phyloP scores from a whole-genome alignment of 2,888 invertebrate species.

The Lordiphosa fenestrarum region DNA sequence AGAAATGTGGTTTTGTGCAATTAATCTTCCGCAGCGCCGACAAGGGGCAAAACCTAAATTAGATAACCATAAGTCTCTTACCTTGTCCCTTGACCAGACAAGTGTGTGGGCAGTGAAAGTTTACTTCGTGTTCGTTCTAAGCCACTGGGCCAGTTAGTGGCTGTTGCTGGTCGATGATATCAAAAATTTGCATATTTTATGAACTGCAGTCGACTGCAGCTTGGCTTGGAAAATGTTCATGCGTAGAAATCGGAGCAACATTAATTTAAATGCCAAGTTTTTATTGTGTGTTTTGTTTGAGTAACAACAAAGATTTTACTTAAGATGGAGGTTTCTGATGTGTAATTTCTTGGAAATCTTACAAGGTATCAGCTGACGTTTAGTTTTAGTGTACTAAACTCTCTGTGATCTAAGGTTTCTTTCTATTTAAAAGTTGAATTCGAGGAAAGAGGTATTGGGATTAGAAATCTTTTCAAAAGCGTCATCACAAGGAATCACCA shows the following conservation, averaged over 20 bases:
- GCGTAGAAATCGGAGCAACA: constrained; percentile 45
- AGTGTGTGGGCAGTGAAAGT: constrained; percentile 51
- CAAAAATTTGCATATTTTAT: constrained; percentile 52
- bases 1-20: constrained; percentile 44
- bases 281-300: neutral
- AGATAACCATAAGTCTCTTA: constrained; percentile 39
- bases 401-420: too few relatives aligned
- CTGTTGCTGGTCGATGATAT: constrained; percentile 4
- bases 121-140: constrained; percentile 50
- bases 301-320: too few relatives aligned
- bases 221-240: constrained; percentile 19
- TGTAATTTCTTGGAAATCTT: too few relatives aligned
- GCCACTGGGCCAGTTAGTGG: constrained; percentile 37
- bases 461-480: too few relatives aligned
- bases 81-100: constrained; percentile 3
- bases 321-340: too few relatives aligned
- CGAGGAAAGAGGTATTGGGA: too few relatives aligned
- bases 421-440: too few relatives aligned
- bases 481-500: too few relatives aligned
- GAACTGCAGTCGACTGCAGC: constrained; percentile 33
- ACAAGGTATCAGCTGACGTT: too few relatives aligned
- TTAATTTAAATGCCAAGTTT: constrained; percentile 5
- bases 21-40: constrained; percentile 50
- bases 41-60: constrained; percentile 36
- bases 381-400: too few relatives aligned